These are phyloP conservation scores for Calidris pygmaea DNA, from an alignment of 2,113 vertebrate species.

Conservation along the genomic window DNA sequence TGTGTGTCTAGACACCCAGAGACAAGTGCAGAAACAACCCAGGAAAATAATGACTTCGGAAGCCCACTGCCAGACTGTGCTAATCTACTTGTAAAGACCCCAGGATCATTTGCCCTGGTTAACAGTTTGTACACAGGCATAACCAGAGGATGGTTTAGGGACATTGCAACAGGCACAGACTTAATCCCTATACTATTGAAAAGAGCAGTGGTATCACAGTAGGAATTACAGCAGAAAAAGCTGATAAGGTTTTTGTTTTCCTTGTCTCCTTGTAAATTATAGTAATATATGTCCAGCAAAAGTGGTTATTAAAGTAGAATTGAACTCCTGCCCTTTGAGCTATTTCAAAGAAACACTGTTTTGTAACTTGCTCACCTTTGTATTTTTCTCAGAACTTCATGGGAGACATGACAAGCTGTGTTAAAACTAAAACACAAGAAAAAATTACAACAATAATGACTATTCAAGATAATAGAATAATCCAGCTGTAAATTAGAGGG, in stretches of 20 bases:
- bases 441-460: not conserved
- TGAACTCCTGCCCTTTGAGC: not conserved
- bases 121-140: not conserved
- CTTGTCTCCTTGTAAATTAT: not conserved
- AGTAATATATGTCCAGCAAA: not conserved
- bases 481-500: not conserved
- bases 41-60: not conserved
- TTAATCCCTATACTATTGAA: not conserved
- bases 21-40: not conserved
- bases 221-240: not conserved
- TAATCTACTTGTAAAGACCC: not conserved
- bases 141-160: not conserved
- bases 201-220: not conserved
- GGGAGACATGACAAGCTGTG: not conserved
- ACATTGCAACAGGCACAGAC: too few relatives aligned
- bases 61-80: not conserved
- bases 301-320: not conserved
- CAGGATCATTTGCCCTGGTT: not conserved
- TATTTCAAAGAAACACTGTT: not conserved
- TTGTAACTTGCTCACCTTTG: not conserved
- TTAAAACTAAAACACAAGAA: not conserved
- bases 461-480: not conserved
- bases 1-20: not conserved
- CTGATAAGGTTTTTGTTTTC: not conserved
- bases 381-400: not conserved